Evolutionary conservation across 1,140 invertebrate species (phyloP), one percentile per base, ranked within the genome.

Genomic region (Drosophila parvula): DNA sequence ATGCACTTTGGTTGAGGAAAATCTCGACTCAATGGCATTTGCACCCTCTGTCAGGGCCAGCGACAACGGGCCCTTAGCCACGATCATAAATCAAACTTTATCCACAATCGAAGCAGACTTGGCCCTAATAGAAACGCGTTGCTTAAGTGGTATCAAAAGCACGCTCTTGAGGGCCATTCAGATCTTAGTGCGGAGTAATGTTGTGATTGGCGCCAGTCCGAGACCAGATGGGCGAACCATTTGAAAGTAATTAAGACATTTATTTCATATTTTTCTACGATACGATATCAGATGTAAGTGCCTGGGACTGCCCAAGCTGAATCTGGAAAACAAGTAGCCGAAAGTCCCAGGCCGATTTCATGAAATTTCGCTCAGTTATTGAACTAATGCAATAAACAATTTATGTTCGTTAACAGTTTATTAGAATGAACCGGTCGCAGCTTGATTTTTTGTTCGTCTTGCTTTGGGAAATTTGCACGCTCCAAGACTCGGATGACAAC

Each of bases 341-440:
- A 44, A n/a, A 43, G 14, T 12, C 36, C 8, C 65, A 65, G 48
- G 41, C 48, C 22, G 41, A 47, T 50, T 53, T 27, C 47, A 45
- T 28, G 38, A 27, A 30, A 47, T 70, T 67, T 18, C 67, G 44
- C 11, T 11, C 18, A 38, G 41, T 51, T 68, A 77, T 75, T 75
- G 41, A 68, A 62, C 44, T 77, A 78, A 77, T 78, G 56, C 63
- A 69, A 62, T 69, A 68, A 69, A 44, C 51, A 69, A 76, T 78
- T 69, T 55, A 22, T 32, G 40, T 60, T 78, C 51, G 57, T 69
- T 78, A 51, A 57, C 28, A 32, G 27, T 55, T 77, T 58, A 51
- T 76, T 77, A 44, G 73, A 60, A 43, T 43, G 8, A 61, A 76
- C 73, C 56, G 57, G 63, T 57, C 43, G 32, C 27, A 68, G 38